These are phyloP conservation scores for Tetraodon nigroviridis DNA, from an alignment of 2,113 vertebrate species.

Conservation along the genomic window DNA sequence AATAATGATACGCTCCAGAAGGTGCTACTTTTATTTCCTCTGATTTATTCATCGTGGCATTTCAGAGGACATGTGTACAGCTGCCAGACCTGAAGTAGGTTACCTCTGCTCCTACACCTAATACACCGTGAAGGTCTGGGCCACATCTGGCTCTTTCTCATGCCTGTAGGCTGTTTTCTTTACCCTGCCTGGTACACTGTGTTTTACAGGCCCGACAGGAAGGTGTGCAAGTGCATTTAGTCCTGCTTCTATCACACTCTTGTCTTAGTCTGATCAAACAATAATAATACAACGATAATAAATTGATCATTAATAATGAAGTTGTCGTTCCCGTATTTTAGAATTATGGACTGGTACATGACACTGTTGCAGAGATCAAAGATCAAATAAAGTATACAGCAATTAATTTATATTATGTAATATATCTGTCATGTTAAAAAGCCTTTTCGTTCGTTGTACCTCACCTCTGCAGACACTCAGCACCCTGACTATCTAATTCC, in stretches of 20 bases:
- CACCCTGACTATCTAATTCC: slow-evolving; percentile 8
- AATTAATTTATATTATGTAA: too few species aligned
- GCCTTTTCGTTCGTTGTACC: not conserved
- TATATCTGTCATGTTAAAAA: too few species aligned
- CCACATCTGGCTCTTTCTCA: slow-evolving; percentile 54
- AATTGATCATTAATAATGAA: not conserved
- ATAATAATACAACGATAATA: not conserved
- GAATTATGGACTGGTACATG: too few species aligned
- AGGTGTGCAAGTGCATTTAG: slow-evolving; percentile 23
- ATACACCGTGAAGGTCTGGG: slow-evolving; percentile 49
- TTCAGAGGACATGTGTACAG: slow-evolving; percentile 42
- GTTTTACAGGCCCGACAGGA: slow-evolving; percentile 39
- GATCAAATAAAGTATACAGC: too few species aligned
- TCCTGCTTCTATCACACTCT: not conserved
- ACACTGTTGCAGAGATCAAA: too few species aligned
- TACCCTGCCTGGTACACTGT: slow-evolving; percentile 27
- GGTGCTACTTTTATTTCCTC: slow-evolving; percentile 14
- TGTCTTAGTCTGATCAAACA: not conserved
- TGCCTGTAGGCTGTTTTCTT: slow-evolving; percentile 48
- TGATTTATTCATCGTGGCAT: slow-evolving; percentile 50
- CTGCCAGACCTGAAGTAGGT: slow-evolving; percentile 63
- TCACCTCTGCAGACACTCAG: slow-evolving; percentile 1
- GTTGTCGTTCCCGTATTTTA: not conserved
- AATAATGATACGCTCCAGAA: slow-evolving; percentile 33
- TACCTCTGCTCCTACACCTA: slow-evolving; percentile 44